Conservation (phyloP, 1,140 invertebrate species). For the Macrobrachium nipponense region DNA sequence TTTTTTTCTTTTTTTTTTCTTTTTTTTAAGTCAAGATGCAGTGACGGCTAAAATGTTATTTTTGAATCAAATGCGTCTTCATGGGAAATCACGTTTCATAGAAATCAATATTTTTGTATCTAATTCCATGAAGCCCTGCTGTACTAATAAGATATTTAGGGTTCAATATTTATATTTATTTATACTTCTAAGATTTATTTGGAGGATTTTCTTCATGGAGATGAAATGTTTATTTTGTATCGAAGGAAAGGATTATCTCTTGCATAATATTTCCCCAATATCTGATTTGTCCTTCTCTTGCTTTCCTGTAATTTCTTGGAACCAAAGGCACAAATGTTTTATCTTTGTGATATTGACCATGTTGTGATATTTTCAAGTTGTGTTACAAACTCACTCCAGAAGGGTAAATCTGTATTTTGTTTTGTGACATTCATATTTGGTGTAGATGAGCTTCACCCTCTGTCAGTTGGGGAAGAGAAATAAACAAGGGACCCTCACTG, state of each 20-base stretch:
- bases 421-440: slow-evolving; percentile 49
- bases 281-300: slow-evolving; percentile 6
- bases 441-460: slow-evolving; percentile 3
- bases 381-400: slow-evolving; percentile 42
- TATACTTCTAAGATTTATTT: not conserved
- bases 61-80: slow-evolving; percentile 32
- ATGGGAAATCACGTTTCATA: slow-evolving; percentile 35
- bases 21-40: slow-evolving; percentile 15
- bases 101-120: slow-evolving; percentile 47
- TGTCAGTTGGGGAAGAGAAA: not conserved
- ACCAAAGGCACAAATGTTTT: slow-evolving; percentile 45
- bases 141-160: slow-evolving; percentile 10
- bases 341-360: slow-evolving; percentile 52
- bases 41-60: slow-evolving; percentile 17
- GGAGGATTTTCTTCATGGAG: not conserved
- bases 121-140: slow-evolving; percentile 30
- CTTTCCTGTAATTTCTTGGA: slow-evolving; percentile 35
- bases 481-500: slow-evolving; percentile 41
- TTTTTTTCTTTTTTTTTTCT: slow-evolving; percentile 5
- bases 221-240: slow-evolving; percentile 16
- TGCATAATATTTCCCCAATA: slow-evolving; percentile 33
- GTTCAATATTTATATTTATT: slow-evolving; percentile 28
- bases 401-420: slow-evolving; percentile 17
- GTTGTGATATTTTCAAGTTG: slow-evolving; percentile 52
- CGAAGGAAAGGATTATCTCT: not conserved